Percentiles rank a stretch among this genome's conserved stretches.
Conservation (phyloP, 1,140 invertebrate genomes). For the Bilobella aurantiaca region DNA sequence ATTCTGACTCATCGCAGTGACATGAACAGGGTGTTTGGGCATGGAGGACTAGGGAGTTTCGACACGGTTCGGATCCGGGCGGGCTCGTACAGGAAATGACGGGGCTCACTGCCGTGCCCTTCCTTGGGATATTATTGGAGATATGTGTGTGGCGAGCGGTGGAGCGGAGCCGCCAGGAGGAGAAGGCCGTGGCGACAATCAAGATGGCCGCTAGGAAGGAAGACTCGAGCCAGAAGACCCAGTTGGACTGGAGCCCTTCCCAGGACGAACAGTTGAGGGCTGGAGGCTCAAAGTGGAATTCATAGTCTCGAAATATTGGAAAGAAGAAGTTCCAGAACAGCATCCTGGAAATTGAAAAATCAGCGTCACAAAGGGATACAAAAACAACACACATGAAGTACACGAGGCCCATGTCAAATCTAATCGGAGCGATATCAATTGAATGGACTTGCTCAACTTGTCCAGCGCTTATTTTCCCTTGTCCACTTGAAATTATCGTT, state of each 20-base stretch:
- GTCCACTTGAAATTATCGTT: neutral
- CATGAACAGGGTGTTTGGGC: neutral
- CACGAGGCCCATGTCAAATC: neutral
- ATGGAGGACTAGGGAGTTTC: neutral
- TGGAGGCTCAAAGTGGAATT: slow-evolving; percentile 19
- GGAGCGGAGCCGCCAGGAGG: neutral
- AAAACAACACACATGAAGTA: neutral
- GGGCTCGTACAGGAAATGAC: neutral
- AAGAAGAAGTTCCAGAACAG: slow-evolving; percentile 38
- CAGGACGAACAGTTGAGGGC: slow-evolving; percentile 19
- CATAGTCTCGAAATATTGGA: slow-evolving; percentile 37
- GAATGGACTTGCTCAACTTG: neutral
- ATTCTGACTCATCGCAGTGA: neutral
- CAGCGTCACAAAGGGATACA: neutral
- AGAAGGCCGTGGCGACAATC: slow-evolving; percentile 9
- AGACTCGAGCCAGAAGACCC: slow-evolving; percentile 28
- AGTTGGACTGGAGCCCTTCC: slow-evolving; percentile 23
- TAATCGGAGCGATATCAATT: neutral
- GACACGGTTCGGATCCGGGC: neutral
- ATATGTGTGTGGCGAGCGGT: neutral
- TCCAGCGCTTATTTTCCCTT: neutral
- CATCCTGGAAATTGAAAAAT: slow-evolving; percentile 27
- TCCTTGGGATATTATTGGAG: neutral
- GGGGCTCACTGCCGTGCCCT: neutral
- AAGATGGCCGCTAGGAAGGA: slow-evolving; percentile 17